Percentiles rank a stretch among this genome's conserved stretches.
These are phyloP conservation scores for Carcinoscorpius rotundicauda DNA, from an alignment of 1,140 invertebrate species.

Conservation along the genomic window DNA sequence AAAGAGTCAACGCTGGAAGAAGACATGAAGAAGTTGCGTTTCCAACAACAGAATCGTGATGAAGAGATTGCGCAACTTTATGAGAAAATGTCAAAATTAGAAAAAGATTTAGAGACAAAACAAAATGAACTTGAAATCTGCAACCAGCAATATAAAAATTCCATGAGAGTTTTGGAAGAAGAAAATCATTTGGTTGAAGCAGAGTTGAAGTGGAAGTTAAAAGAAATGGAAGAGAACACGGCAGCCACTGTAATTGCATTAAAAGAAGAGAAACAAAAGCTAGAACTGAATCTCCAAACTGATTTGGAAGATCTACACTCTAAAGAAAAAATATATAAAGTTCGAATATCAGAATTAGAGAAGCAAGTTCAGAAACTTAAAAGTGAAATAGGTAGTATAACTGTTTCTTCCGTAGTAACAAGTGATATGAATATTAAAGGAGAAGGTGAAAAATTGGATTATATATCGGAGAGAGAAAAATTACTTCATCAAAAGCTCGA, in stretches of 20 bases:
- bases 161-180: constrained; percentile 17
- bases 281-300: constrained; percentile 43
- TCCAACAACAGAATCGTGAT: too few species aligned
- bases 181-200: constrained; percentile 18
- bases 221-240: constrained; percentile 19
- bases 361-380: constrained; percentile 12
- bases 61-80: too few species aligned
- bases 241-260: constrained; percentile 13
- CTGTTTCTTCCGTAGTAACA: neutral
- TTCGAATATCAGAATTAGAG: constrained; percentile 15
- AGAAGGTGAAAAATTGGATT: constrained; percentile 1
- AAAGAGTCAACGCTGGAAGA: too few species aligned
- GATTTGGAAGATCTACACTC: constrained; percentile 16
- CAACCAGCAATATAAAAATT: constrained; percentile 9
- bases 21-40: too few species aligned
- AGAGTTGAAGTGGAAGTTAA: constrained; percentile 18
- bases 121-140: constrained; percentile 9
- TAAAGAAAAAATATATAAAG: constrained; percentile 19
- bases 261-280: constrained; percentile 12
- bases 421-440: constrained; percentile 6
- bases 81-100: too few species aligned
- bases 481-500: constrained; percentile 38
- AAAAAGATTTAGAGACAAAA: constrained; percentile 4
- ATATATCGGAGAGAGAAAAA: constrained; percentile 11
- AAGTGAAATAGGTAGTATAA: constrained; percentile 13